These are phyloP conservation scores for Cercopithecus mona DNA, from an alignment of 2,113 vertebrate species.

Conservation along the genomic window DNA sequence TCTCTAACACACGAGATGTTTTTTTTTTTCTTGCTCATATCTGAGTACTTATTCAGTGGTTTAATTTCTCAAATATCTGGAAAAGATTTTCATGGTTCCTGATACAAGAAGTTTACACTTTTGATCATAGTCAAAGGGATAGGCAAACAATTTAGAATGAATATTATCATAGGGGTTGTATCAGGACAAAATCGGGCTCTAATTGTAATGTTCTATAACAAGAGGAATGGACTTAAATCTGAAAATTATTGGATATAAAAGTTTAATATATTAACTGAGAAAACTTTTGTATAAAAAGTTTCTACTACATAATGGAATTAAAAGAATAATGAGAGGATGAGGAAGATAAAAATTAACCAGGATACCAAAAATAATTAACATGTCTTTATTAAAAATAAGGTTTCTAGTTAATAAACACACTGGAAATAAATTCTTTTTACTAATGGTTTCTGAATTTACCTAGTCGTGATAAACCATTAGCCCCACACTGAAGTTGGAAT, in stretches of 20 bases:
- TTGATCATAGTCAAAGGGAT: neutral
- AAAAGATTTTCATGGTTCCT: conserved; percentile 48
- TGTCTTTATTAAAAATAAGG: neutral
- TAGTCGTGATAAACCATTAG: neutral
- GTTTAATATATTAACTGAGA: neutral
- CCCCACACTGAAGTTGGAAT: neutral
- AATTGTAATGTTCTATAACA: conserved; percentile 59
- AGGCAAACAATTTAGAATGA: conserved; percentile 50
- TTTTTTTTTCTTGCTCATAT: conserved; percentile 64
- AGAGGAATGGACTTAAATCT: neutral
- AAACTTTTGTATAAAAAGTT: neutral
- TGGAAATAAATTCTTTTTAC: neutral
- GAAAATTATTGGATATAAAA: neutral
- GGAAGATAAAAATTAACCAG: neutral
- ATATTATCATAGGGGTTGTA: conserved; percentile 43
- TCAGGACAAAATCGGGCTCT: conserved; percentile 66
- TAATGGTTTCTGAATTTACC: neutral
- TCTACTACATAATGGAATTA: neutral
- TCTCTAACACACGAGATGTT: neutral
- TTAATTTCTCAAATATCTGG: conserved; percentile 57
- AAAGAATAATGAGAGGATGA: neutral
- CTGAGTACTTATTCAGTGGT: conserved; percentile 57
- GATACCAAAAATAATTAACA: neutral
- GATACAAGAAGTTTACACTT: conserved; percentile 50
- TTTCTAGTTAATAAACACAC: neutral